Percentiles rank a stretch among this genome's conserved stretches.
Conservation (phyloP, 2,797 vertebrate genomes). For the Tenualosa thibaudeaui region DNA sequence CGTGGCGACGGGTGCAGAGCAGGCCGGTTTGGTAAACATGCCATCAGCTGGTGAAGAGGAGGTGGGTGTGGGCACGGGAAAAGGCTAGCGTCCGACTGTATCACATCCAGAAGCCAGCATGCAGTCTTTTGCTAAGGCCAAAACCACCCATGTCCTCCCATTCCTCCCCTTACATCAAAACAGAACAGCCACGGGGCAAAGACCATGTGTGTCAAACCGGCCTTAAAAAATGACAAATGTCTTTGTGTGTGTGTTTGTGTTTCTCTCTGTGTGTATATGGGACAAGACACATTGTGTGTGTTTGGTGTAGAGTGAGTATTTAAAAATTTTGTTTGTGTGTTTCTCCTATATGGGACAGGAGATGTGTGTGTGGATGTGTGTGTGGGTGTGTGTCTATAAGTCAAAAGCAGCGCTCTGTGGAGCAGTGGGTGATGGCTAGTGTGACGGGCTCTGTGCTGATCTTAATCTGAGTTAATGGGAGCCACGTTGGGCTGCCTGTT, state of each 20-base stretch:
- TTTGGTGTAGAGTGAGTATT: conserved; percentile 11
- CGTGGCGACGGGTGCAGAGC: conserved; percentile 68
- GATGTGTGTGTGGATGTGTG: conserved; percentile 63
- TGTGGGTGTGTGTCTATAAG: conserved; percentile 57
- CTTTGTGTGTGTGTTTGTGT: conserved; percentile 57
- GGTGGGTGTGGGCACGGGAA: conserved; percentile 78
- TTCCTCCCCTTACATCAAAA: conserved; percentile 58
- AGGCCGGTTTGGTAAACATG: conserved; percentile 71
- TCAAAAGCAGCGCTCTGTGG: conserved; percentile 46
- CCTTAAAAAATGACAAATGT: conserved; percentile 65
- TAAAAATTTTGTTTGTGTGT: conserved; percentile 54
- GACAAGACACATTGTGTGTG: conserved; percentile 10
- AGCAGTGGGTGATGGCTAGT: conserved; percentile 56
- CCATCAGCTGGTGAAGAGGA: conserved; percentile 78
- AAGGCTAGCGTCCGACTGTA: conserved; percentile 77
- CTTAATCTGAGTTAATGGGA: conserved; percentile 75
- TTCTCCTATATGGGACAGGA: conserved; percentile 14
- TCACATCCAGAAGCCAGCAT: conserved; percentile 39
- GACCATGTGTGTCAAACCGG: conserved; percentile 63
- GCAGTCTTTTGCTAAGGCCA: neutral
- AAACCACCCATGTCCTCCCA: conserved; percentile 44
- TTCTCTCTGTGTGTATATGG: neutral
- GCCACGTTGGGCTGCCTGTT: conserved; percentile 37
- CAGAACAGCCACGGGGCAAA: conserved; percentile 56
- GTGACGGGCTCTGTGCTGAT: conserved; percentile 66